Evolutionary conservation across 2,797 vertebrate species (phyloP), one percentile per base, ranked within the genome.

Genomic region (Sebastiscus albofasciatus): DNA sequence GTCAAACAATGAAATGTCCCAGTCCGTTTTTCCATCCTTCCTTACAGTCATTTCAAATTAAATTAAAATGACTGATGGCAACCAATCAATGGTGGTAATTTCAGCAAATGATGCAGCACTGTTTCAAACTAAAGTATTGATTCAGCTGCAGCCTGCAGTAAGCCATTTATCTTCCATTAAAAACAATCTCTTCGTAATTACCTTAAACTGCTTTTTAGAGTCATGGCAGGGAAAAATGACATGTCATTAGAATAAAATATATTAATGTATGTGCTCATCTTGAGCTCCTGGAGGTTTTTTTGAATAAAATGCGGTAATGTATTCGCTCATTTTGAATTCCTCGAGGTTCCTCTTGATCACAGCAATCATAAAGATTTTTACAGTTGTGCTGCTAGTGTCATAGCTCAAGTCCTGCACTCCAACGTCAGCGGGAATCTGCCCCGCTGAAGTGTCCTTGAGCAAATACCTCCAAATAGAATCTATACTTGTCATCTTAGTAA

Each of bases 21-120:
- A 13, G 22, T 82, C 79, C 72, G 82, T 39, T 78, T 80, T 89
- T 81, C 67, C 66, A 69, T 87, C 77, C 65, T 60, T 75, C 73
- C 85, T 84, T 79, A 79, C 79, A 89, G 92, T 92, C 92, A 83
- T 93, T 94, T 87, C 69, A 85, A 94, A 94, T 91, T 12, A 69
- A 93, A 92, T 94, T 88, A 81, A 83, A 93, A 91, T 93, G 92
- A 93, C 89, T 83, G 83, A 90, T 90, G 83, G 79, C 76, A 26
- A 77, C 81, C 88, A 93, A 93, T 92, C 93, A 90, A 84, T 89
- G 88, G 80, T 79, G 82, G 88, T 83, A 90, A 93, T 93, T 94
- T 93, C 87, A 80, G 90, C 87, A 91, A 92, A 93, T 83, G 86
- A 90, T 90, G 86, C 87, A 84, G 81, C 82, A 55, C 86, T 27